Conservation (phyloP, 2,797 vertebrate genomes). For the Craterocephalus amniculus region DNA sequence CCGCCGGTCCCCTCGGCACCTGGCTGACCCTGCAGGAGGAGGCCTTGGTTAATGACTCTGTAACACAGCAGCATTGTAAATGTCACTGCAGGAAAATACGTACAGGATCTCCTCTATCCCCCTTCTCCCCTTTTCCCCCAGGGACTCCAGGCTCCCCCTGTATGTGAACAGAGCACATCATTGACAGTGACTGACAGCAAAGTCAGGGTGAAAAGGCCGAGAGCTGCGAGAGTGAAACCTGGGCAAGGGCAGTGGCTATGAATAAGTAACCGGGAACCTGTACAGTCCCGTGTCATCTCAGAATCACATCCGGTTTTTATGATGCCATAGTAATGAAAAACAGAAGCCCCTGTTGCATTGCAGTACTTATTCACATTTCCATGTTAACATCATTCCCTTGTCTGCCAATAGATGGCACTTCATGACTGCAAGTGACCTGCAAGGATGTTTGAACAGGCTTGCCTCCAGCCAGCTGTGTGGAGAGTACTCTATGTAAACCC, state of each 20-base stretch:
- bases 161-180: constrained; percentile 57
- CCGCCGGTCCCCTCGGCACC: constrained; percentile 76
- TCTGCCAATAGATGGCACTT: constrained; percentile 84
- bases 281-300: constrained; percentile 11
- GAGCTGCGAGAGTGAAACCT: constrained; percentile 28
- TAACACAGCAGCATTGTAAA: constrained; percentile 58
- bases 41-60: constrained; percentile 73
- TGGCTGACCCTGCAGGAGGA: constrained; percentile 80
- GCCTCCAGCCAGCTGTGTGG: constrained; percentile 42
- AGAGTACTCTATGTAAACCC: constrained; percentile 50
- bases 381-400: constrained; percentile 49
- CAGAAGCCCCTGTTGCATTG: constrained; percentile 63
- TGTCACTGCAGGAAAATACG: constrained; percentile 75
- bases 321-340: constrained; percentile 37
- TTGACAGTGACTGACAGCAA: constrained; percentile 64
- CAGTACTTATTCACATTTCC: constrained; percentile 53
- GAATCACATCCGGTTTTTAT: constrained; percentile 25
- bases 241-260: constrained; percentile 22
- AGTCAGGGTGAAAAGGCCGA: constrained; percentile 27
- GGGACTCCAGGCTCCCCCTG: constrained; percentile 84
- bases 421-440: constrained; percentile 69
- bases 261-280: constrained; percentile 43
- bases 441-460: constrained; percentile 27
- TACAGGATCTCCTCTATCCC: constrained; percentile 87
- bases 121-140: constrained; percentile 84